Conservation (phyloP, 92 coral and sea anemone species). For the Siderastrea siderea region DNA sequence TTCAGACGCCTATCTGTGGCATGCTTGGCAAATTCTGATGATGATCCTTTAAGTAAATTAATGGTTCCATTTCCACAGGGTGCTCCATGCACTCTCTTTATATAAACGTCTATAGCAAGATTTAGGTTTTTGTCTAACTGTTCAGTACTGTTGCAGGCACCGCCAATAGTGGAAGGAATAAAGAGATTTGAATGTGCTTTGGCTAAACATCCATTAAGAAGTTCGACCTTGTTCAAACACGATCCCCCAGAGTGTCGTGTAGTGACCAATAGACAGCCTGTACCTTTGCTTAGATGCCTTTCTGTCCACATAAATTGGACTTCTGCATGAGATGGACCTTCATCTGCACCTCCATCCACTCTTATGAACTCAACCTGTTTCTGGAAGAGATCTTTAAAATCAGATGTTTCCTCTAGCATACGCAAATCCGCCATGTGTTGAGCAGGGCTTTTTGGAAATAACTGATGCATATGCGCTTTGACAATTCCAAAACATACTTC, state of each 20-base stretch:
- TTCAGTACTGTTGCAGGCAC: slow-evolving; percentile 23
- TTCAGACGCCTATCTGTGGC: slow-evolving; percentile 54
- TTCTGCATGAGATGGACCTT: slow-evolving; percentile 57
- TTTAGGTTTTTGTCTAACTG: slow-evolving; percentile 15
- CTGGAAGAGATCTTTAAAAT: too few species aligned
- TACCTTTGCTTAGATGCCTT: slow-evolving; percentile 46
- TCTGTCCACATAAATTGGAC: slow-evolving; percentile 64
- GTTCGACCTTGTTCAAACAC: slow-evolving; percentile 47
- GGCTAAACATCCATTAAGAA: slow-evolving; percentile 51
- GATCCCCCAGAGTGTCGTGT: slow-evolving; percentile 47
- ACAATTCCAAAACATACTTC: slow-evolving; percentile 68
- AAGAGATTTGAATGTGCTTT: slow-evolving; percentile 50
- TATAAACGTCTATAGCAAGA: slow-evolving; percentile 62
- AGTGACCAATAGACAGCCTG: slow-evolving; percentile 38
- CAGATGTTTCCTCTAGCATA: slow-evolving; percentile 17
- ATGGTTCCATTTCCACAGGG: too few species aligned
- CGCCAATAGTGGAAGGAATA: slow-evolving; percentile 25
- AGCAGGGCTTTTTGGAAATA: slow-evolving; percentile 31
- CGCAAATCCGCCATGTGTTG: slow-evolving; percentile 37
- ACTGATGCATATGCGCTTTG: slow-evolving; percentile 57
- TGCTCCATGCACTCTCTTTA: too few species aligned
- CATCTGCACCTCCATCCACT: slow-evolving; percentile 56
- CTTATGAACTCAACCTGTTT: slow-evolving; percentile 36
- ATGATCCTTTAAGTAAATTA: too few species aligned
- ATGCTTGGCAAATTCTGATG: slow-evolving; percentile 46